Evolutionary conservation across 2,888 invertebrate species (phyloP), one percentile per base, ranked within the genome.

Genomic region (Meghimatium bilineatum): DNA sequence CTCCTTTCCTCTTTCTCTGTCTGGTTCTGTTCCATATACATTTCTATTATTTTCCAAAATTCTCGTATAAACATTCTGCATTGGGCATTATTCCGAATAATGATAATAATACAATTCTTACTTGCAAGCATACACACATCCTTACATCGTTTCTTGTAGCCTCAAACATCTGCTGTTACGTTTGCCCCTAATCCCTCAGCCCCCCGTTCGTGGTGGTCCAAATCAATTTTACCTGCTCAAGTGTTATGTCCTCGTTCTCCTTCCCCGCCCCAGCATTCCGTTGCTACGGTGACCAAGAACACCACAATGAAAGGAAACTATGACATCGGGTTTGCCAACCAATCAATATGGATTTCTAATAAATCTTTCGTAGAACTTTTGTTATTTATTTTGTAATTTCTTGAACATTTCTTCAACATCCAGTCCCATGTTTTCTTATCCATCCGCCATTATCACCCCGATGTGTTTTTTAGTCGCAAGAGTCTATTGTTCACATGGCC

Each of bases 281-380:
- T 83, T 83, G 78, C 83, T 69, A 83, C 63, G 78, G 78, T 52
- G 71, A 83, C 83, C 83, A 77, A 83, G 83, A 83, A 78, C 78
- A 38, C 71, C 72, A 78, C 83, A 78, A 83, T 78, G 60, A 78
- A 72, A 83, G 83, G 52, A 83, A 83, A 78, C 78, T 83, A 83
- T 83, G 83, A 71, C 83, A 82, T 34, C 66, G 44, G 66, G 52
- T 17, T 44, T 17, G 52, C 75, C 56, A 67, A 72, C 78, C 83
- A 83, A 83, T 83, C 83, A 78, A 83, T 83, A 83, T 26, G 34
- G 77, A 71, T 56, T 83, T 83, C 72, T 76, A 83, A 83, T 83
- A 83, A 83, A 83, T 83, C 83, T 83, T 83, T 83, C n/a, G 67
- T 78, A 36, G 72, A 29, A 52, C 60, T 69, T n/a, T n/a, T 77